phyloP scores from a whole-genome alignment of 2,113 vertebrate species.

The Myotis brandtii region DNA sequence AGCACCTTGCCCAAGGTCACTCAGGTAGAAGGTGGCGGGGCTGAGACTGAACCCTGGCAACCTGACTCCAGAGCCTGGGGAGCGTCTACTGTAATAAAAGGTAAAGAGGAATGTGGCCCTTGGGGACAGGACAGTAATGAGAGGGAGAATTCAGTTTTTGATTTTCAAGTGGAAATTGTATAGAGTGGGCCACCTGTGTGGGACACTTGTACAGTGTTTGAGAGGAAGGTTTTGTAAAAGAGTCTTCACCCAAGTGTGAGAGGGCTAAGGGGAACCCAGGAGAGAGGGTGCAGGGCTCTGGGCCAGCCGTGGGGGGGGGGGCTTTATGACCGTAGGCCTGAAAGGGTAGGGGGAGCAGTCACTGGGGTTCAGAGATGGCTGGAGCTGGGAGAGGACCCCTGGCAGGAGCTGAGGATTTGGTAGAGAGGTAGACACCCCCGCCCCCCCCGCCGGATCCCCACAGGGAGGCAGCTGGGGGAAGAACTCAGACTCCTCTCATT shows the following conservation, averaged over 20 bases:
- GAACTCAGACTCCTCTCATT: neutral
- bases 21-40: neutral
- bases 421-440: neutral
- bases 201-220: neutral
- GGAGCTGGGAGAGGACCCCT: neutral
- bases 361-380: neutral
- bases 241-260: neutral
- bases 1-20: neutral
- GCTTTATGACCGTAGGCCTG: neutral
- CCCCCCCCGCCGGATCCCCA: fast-evolving
- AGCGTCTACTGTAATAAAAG: neutral
- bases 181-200: neutral
- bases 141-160: neutral
- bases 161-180: neutral
- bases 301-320: neutral
- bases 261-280: fast-evolving
- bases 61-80: neutral
- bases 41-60: neutral
- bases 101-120: neutral
- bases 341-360: neutral
- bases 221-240: neutral
- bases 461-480: neutral
- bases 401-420: neutral
- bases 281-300: neutral
- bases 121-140: neutral